Evolutionary conservation across 2,888 invertebrate species (phyloP).

Genomic region (Yponomeuta cagnagella): DNA sequence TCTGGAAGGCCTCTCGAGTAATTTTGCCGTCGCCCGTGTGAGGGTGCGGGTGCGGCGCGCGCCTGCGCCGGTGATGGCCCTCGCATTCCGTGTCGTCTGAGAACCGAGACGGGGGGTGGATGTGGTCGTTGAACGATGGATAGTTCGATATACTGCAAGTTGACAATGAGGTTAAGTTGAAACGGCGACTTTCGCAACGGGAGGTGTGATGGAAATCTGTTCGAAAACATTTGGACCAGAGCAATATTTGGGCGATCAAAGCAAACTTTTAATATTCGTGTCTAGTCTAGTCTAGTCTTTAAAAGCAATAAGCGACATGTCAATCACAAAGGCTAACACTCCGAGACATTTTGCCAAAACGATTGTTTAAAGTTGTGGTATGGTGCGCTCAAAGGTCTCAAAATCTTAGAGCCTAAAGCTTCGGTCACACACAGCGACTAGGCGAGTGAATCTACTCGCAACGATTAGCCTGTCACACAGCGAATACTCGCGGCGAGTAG

Average conservation of each 20-base stretch:
- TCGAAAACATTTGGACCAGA: background rate
- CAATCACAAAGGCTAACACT: background rate
- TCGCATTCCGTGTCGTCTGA: conserved; percentile 84
- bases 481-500: too few species aligned
- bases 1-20: conserved; percentile 84
- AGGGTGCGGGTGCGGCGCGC: conserved; percentile 36
- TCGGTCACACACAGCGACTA: too few species aligned
- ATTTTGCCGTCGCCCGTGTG: conserved; percentile 63
- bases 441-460: too few species aligned
- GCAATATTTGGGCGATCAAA: background rate
- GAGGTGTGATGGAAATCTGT: background rate
- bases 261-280: background rate
- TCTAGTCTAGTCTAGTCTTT: background rate
- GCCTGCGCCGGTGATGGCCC: conserved; percentile 56
- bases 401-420: background rate
- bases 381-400: background rate
- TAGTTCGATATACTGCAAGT: conserved; percentile 83
- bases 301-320: background rate
- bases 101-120: conserved; percentile 91
- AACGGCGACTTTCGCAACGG: background rate
- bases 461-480: too few species aligned
- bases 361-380: too few species aligned
- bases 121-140: conserved; percentile 87
- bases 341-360: too few species aligned
- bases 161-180: conserved; percentile 3